A percentile compares a stretch with the other conserved stretches of the same genome.
Conservation (phyloP, 2,888 invertebrate genomes). For the Dryadula phaetusa region DNA sequence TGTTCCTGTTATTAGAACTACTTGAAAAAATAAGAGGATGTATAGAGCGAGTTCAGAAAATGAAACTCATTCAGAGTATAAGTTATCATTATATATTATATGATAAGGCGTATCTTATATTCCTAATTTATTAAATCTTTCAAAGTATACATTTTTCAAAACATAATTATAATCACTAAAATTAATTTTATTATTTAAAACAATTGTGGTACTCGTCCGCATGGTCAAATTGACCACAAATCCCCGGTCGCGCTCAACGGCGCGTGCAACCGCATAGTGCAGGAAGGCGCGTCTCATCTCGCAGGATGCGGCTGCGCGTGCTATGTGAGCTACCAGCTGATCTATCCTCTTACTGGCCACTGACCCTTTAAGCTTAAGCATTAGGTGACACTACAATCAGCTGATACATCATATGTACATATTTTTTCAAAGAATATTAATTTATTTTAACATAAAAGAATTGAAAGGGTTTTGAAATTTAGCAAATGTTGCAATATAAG, state of each 20-base stretch:
- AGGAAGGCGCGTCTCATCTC: conserved; percentile 83
- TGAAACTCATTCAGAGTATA: too few species aligned
- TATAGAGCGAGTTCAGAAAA: too few species aligned
- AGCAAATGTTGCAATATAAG: not conserved
- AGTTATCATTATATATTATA: too few species aligned
- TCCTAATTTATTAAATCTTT: not conserved
- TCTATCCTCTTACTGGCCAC: conserved; percentile 62
- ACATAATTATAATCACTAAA: not conserved
- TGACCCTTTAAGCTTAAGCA: conserved; percentile 50
- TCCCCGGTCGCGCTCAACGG: conserved; percentile 76
- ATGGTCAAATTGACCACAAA: conserved; percentile 42
- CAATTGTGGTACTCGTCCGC: not conserved
- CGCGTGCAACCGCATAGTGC: conserved; percentile 82
- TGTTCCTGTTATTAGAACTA: too few species aligned
- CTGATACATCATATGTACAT: not conserved
- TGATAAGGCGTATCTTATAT: too few species aligned
- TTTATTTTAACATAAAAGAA: too few species aligned
- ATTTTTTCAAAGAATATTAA: too few species aligned
- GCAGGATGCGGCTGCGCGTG: conserved; percentile 77
- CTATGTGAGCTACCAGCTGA: conserved; percentile 53
- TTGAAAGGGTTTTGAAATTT: not conserved
- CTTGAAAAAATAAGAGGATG: too few species aligned
- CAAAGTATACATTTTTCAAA: not conserved
- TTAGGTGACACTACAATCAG: conserved; percentile 22
- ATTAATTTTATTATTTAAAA: not conserved